These are phyloP conservation scores for Rhaphigaster nebulosa DNA, from an alignment of 2,888 invertebrate genomes.

Conservation along the genomic window DNA sequence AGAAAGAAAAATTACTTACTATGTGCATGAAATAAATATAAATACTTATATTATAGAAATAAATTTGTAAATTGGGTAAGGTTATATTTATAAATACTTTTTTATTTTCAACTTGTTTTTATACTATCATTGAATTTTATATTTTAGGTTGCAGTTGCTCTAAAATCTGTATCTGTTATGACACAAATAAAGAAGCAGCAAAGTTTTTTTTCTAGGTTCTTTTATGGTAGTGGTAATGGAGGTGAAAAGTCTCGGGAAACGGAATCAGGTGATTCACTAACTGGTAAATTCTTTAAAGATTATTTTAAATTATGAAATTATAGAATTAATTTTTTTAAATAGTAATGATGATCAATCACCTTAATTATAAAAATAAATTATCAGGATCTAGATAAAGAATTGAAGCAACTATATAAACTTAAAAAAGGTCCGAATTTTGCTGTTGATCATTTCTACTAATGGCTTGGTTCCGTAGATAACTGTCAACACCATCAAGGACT, in stretches of 20 bases:
- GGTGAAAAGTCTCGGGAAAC: not conserved
- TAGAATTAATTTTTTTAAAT: not conserved
- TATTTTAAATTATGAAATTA: not conserved
- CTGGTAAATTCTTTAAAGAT: constrained; percentile 17
- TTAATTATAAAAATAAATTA: too few relatives aligned
- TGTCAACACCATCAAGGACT: too few relatives aligned
- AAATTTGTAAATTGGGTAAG: too few relatives aligned
- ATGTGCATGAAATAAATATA: too few relatives aligned
- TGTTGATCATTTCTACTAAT: too few relatives aligned
- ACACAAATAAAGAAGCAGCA: not conserved
- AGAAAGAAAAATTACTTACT: too few relatives aligned
- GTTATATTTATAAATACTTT: too few relatives aligned
- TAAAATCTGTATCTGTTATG: not conserved
- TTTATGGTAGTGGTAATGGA: constrained; percentile 3
- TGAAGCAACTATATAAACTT: too few relatives aligned
- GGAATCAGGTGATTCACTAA: constrained; percentile 35
- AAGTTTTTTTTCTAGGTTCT: constrained; percentile 7
- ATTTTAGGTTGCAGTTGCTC: constrained; percentile 5
- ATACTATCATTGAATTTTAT: not conserved
- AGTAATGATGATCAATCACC: not conserved
- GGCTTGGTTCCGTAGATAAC: too few relatives aligned
- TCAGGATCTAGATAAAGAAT: too few relatives aligned
- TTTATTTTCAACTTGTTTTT: not conserved
- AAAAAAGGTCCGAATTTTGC: too few relatives aligned
- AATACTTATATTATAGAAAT: too few relatives aligned